Percentiles rank a stretch among this genome's conserved stretches.
Conservation (phyloP, 92 coral and sea anemone genomes). For the Meandrina meandrites region DNA sequence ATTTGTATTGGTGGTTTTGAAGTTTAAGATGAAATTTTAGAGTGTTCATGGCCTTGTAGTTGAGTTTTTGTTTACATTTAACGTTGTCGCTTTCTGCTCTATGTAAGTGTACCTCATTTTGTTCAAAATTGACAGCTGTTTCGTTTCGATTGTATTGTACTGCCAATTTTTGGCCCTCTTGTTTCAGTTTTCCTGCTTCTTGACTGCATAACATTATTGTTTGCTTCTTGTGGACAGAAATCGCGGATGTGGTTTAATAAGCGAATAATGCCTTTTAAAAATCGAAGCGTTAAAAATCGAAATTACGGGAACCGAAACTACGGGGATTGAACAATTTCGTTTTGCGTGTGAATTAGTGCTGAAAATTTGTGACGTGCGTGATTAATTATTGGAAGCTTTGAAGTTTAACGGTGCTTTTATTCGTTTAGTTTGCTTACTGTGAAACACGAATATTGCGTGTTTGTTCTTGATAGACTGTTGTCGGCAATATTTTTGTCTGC, state of each 20-base stretch:
- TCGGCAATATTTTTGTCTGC: conserved; percentile 8
- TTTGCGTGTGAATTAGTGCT: conserved; percentile 2
- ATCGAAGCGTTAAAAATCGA: neutral
- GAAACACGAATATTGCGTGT: conserved; percentile 17
- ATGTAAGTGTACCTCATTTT: conserved; percentile 9
- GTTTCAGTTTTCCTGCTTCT: neutral
- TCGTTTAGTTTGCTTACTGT: neutral
- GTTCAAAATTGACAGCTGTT: conserved; percentile 21
- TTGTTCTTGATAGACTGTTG: conserved; percentile 7
- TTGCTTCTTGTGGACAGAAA: neutral
- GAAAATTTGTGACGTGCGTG: conserved; percentile 1
- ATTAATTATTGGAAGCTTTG: conserved; percentile 4
- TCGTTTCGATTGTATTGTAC: conserved; percentile 13
- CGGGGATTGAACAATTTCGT: neutral
- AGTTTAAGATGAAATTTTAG: neutral
- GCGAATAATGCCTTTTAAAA: neutral
- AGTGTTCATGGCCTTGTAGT: conserved; percentile 26
- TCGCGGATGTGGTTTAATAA: neutral
- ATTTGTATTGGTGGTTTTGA: conserved; percentile 6
- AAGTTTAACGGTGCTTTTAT: conserved; percentile 19
- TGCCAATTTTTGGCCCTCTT: neutral
- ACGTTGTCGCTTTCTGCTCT: neutral
- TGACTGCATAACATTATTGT: neutral
- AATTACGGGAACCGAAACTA: neutral
- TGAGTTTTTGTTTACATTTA: conserved; percentile 37